Evolutionary conservation across 2,797 vertebrate genomes (phyloP).

Genomic region (Trematomus bernacchii): DNA sequence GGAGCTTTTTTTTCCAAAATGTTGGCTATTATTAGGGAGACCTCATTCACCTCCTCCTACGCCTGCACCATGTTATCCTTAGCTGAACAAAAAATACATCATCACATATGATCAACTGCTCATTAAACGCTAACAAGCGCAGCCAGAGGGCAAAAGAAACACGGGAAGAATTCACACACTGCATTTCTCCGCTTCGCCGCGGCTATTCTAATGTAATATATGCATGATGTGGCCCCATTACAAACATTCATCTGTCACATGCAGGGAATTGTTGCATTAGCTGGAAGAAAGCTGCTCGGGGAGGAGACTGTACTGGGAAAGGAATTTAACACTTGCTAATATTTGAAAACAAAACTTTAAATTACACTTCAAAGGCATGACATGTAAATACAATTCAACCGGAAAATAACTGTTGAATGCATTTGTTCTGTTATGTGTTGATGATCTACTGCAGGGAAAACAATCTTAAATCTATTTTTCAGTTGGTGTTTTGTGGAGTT

Average conservation of each 20-base stretch:
- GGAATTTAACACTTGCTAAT: conserved; percentile 7
- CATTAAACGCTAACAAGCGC: conserved; percentile 61
- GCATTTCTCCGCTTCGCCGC: background rate
- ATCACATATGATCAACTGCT: conserved; percentile 40
- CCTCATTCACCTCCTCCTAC: conserved; percentile 41
- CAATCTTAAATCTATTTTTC: background rate
- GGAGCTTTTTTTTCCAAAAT: background rate
- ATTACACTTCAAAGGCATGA: background rate
- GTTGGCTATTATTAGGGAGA: conserved; percentile 42
- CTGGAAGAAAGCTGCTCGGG: background rate
- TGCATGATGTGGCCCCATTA: conserved; percentile 54
- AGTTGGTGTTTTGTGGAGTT: background rate
- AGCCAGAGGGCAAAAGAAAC: conserved; percentile 37
- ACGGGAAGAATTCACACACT: conserved; percentile 17
- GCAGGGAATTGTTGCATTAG: conserved; percentile 10
- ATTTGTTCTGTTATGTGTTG: background rate
- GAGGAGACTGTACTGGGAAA: background rate
- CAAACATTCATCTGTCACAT: conserved; percentile 60
- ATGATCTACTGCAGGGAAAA: background rate
- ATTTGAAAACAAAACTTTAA: conserved; percentile 1
- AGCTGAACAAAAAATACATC: conserved; percentile 39
- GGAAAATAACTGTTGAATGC: background rate
- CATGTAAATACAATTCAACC: background rate
- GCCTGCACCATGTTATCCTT: conserved; percentile 19
- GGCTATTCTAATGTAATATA: conserved; percentile 59